Percentiles rank a stretch among this genome's conserved stretches.
phyloP scores from a whole-genome alignment of 2,113 vertebrate genomes.

The Perca schrenkii region DNA sequence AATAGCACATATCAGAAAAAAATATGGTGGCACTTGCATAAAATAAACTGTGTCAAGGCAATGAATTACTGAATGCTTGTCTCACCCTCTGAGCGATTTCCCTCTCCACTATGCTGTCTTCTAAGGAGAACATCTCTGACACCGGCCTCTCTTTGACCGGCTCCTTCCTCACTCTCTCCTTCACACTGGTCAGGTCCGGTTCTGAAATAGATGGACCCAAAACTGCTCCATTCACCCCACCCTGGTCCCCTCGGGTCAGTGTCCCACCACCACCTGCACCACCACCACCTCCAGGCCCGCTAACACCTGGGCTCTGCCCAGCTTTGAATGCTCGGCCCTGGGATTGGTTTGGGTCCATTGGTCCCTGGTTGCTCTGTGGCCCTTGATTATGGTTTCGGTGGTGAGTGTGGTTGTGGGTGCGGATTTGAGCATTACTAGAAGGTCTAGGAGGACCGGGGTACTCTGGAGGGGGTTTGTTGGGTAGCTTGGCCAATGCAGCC shows the following conservation, averaged over 20 bases:
- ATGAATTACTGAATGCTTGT: background rate
- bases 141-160: constrained; percentile 96
- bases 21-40: background rate
- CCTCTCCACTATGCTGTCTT: constrained; percentile 97
- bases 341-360: constrained; percentile 78
- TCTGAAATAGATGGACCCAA: constrained; percentile 96
- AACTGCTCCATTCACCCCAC: constrained; percentile 86
- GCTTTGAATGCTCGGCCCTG: constrained; percentile 79
- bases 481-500: constrained; percentile 94
- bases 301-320: constrained; percentile 79
- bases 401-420: constrained; percentile 78
- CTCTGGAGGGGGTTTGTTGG: constrained; percentile 95
- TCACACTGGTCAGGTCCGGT: constrained; percentile 95
- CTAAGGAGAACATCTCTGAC: constrained; percentile 96
- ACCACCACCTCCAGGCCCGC: constrained; percentile 32
- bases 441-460: constrained; percentile 93
- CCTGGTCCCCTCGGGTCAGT: constrained; percentile 89
- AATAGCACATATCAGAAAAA: background rate
- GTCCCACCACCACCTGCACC: constrained; percentile 73
- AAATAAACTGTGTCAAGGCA: background rate
- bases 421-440: constrained; percentile 84
- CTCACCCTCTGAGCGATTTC: constrained; percentile 95
- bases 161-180: constrained; percentile 95
- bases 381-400: constrained; percentile 77
- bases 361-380: constrained; percentile 81